Evolutionary conservation across 2,113 vertebrate genomes (phyloP), one percentile per base, ranked within the genome.

Genomic region (Neotragus pygmaeus): DNA sequence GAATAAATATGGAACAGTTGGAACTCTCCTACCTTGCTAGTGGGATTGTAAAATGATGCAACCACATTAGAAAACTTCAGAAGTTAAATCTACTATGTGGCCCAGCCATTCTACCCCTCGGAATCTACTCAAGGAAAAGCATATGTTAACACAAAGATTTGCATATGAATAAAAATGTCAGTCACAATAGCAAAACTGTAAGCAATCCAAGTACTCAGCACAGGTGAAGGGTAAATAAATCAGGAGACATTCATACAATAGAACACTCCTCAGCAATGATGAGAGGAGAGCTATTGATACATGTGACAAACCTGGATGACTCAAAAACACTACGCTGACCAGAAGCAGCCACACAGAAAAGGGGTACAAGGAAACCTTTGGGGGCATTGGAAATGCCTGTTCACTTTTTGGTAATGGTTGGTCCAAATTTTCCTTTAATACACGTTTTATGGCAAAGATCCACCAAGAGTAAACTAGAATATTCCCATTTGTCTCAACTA

Each of bases 371-470:
- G 43, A 49, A 91, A 36, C 4, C 6, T 77, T 43, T 28, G 51
- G n/a, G 73, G 10, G 4, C 36, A 2, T 70, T 82, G 17, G 70
- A 73, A 49, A 49, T 36, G 27, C 70, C 30, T 57, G 0, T 23
- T 2, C 12, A 13, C 19, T 64, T 58, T 60, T 53, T 84, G n/a
- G n/a, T 43, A 88, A 94, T 93, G 1, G 66, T 64, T 97, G 3
- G 83, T 51, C 11, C 47, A 94, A 2, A 49, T 53, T 90, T 66
- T 97, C 19, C 45, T 30, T 84, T 90, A 83, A 17, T 64, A 64
- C 4, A 81, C 95, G 88, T 97, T 98, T 98, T 90, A 60, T 97
- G 98, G 85, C 94, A 98, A 90, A 97, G 85, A 70, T 75, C 23
- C 53, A 57, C 62, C 55, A 91, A 98, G 96, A 94, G 81, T 88